Evolutionary conservation across 37 sponge, comb jelly and placozoan genomes (phyloP).

Genomic region (Bolinopsis microptera): DNA sequence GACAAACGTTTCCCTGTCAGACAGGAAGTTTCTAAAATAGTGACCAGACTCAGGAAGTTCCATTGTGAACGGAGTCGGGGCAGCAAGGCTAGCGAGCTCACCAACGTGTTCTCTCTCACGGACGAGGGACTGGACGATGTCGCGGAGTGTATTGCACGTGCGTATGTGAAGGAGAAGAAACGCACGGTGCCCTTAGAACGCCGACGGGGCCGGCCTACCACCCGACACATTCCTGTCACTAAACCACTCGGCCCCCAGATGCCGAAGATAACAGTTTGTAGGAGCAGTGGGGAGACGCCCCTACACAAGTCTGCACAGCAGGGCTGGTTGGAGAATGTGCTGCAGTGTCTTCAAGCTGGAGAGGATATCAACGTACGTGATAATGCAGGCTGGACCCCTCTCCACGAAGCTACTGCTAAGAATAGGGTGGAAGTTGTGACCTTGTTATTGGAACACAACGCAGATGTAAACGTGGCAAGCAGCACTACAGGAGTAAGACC

Average conservation of each 20-base stretch:
- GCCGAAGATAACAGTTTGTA: conserved; percentile 25
- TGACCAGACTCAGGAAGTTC: not conserved
- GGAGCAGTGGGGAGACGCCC: conserved; percentile 51
- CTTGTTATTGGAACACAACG: not conserved
- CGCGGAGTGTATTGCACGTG: not conserved
- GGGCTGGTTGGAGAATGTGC: conserved; percentile 23
- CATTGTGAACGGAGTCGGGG: not conserved
- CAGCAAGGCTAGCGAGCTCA: not conserved
- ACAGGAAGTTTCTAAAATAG: conserved; percentile 4
- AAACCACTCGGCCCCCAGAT: not conserved
- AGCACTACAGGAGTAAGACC: conserved; percentile 39
- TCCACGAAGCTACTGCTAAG: conserved; percentile 61
- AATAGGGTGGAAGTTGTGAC: conserved; percentile 51
- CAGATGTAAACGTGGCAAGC: conserved; percentile 44
- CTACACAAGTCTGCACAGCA: conserved; percentile 26
- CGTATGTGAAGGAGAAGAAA: not conserved
- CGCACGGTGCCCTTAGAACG: not conserved
- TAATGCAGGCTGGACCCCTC: conserved; percentile 63
- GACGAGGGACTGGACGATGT: conserved; percentile 54
- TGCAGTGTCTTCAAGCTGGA: conserved; percentile 15
- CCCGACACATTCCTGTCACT: not conserved
- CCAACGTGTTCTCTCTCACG: conserved; percentile 41
- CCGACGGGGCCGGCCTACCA: not conserved
- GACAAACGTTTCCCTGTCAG: conserved; percentile 4
- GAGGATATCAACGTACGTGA: conserved; percentile 57